These are phyloP conservation scores for Neuroterus valhalla DNA, from an alignment of 1,140 invertebrate species.

Conservation along the genomic window DNA sequence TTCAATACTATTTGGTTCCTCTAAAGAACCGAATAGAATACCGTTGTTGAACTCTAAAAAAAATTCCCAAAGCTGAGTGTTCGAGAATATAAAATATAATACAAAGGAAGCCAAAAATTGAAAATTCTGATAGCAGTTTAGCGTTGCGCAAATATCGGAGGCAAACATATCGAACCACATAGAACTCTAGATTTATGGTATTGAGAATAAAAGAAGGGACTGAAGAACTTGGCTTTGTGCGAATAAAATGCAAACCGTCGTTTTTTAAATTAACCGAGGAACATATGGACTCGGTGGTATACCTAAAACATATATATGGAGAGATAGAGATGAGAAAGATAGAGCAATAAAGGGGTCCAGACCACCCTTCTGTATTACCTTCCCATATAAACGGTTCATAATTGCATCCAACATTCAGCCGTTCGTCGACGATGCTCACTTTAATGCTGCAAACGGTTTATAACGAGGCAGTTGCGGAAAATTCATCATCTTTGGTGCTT, in stretches of 20 bases:
- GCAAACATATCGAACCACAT: too few species aligned
- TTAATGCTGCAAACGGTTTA: constrained; percentile 44
- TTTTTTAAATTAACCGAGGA: constrained; percentile 7
- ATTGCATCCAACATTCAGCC: constrained; percentile 34
- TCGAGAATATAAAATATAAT: too few species aligned
- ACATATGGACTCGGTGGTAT: not conserved
- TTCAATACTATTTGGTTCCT: too few species aligned
- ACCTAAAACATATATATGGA: not conserved
- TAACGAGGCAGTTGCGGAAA: constrained; percentile 35
- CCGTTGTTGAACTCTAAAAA: too few species aligned
- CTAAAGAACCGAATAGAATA: too few species aligned
- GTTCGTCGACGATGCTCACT: constrained; percentile 40
- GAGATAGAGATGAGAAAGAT: not conserved
- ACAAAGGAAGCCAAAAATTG: too few species aligned
- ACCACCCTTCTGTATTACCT: constrained; percentile 22
- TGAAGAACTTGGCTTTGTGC: not conserved
- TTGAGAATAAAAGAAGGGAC: not conserved
- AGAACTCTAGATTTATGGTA: not conserved
- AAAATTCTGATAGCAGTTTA: too few species aligned
- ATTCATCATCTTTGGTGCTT: constrained; percentile 43
- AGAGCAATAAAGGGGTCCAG: constrained; percentile 7
- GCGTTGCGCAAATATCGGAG: too few species aligned
- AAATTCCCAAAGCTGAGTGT: too few species aligned
- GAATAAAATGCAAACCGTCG: constrained; percentile 10
- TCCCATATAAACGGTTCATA: constrained; percentile 28